phyloP scores from a whole-genome alignment of 2,888 invertebrate species.

The Ophion ventricosus region DNA sequence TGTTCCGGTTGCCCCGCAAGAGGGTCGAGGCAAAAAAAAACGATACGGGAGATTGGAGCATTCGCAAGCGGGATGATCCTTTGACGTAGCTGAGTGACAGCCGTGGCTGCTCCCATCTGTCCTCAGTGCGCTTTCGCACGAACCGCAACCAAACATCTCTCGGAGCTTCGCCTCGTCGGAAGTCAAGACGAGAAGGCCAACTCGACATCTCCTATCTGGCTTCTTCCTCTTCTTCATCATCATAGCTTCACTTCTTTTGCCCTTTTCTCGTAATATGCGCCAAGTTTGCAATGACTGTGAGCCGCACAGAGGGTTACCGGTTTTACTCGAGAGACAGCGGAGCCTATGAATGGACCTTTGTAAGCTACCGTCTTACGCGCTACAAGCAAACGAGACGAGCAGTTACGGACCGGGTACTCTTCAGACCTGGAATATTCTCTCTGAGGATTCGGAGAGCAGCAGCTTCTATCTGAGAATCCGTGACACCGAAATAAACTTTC shows the following conservation, averaged over 20 bases:
- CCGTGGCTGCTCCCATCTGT: slow-evolving; percentile 74
- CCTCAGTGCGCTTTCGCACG: slow-evolving; percentile 56
- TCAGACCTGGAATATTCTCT: slow-evolving; percentile 44
- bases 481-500: slow-evolving; percentile 75
- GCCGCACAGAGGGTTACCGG: slow-evolving; percentile 56
- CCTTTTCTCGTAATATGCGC: slow-evolving; percentile 57
- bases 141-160: slow-evolving; percentile 65
- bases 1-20: slow-evolving; percentile 34
- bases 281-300: slow-evolving; percentile 41
- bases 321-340: slow-evolving; percentile 61
- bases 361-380: slow-evolving; percentile 63
- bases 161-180: slow-evolving; percentile 54
- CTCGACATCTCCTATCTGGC: slow-evolving; percentile 53
- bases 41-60: slow-evolving; percentile 21
- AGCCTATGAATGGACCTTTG: slow-evolving; percentile 77
- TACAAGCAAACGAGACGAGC: slow-evolving; percentile 63
- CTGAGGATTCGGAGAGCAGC: not conserved
- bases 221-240: slow-evolving; percentile 29
- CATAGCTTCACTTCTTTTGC: slow-evolving; percentile 55
- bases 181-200: slow-evolving; percentile 56
- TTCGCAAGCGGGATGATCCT: slow-evolving; percentile 70
- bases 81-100: slow-evolving; percentile 77
- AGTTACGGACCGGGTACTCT: slow-evolving; percentile 64
- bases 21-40: slow-evolving; percentile 40
- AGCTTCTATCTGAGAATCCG: slow-evolving; percentile 60